Conservation (phyloP, 2,888 invertebrate genomes). For the Leptinotarsa juncta region DNA sequence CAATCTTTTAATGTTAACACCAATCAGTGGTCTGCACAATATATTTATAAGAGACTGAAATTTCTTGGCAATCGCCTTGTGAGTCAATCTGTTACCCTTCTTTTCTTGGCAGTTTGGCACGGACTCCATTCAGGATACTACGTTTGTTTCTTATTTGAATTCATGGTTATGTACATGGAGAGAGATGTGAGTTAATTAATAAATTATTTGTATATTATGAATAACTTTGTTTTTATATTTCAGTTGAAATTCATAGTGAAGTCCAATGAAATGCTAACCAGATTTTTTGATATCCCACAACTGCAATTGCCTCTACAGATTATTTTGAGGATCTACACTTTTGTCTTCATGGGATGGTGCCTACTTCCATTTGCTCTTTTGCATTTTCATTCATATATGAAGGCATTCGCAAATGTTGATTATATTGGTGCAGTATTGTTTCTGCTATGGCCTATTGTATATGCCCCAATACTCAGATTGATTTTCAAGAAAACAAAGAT, state of each 20-base stretch:
- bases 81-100: constrained; percentile 85
- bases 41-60: constrained; percentile 92
- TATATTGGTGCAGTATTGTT: constrained; percentile 79
- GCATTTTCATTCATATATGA: constrained; percentile 76
- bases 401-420: constrained; percentile 73
- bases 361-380: constrained; percentile 80
- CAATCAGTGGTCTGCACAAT: constrained; percentile 93
- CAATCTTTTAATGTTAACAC: constrained; percentile 96
- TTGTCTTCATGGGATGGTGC: constrained; percentile 87
- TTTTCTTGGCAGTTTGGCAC: constrained; percentile 96
- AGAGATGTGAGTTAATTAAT: constrained; percentile 74
- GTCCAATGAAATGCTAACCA: constrained; percentile 67
- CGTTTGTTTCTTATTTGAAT: constrained; percentile 91
- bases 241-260: constrained; percentile 71
- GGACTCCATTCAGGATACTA: constrained; percentile 96
- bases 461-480: constrained; percentile 64
- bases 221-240: constrained; percentile 51
- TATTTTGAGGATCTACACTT: constrained; percentile 78
- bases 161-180: constrained; percentile 86
- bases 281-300: constrained; percentile 63
- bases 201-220: not conserved
- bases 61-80: constrained; percentile 85
- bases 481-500: constrained; percentile 42
- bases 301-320: constrained; percentile 69
- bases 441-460: constrained; percentile 73